phyloP scores from a whole-genome alignment of 2,888 invertebrate genomes.

The Phortica magna region DNA sequence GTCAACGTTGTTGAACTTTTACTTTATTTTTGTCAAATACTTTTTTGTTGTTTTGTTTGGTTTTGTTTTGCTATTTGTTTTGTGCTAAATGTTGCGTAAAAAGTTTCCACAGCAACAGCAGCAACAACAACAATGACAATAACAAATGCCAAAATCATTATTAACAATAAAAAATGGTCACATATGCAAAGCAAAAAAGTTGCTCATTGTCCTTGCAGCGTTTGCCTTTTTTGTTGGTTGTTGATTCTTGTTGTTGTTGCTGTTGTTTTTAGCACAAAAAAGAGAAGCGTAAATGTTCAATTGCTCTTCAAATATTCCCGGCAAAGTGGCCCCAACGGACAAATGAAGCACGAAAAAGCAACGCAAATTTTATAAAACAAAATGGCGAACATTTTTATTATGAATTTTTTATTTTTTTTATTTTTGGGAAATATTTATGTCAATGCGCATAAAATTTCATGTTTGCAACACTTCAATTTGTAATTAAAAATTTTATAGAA shows the following conservation, averaged over 20 bases:
- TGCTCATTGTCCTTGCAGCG: constrained; percentile 1
- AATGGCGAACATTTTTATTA: neutral
- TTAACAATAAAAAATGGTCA: constrained; percentile 66
- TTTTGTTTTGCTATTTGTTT: constrained; percentile 20
- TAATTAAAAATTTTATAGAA: constrained; percentile 56
- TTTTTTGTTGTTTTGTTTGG: neutral
- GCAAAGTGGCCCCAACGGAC: constrained; percentile 40
- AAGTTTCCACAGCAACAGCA: constrained; percentile 11
- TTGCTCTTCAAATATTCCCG: constrained; percentile 20
- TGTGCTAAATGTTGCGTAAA: constrained; percentile 22
- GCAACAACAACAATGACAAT: too few species aligned
- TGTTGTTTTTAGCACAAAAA: neutral
- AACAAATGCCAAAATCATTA: neutral
- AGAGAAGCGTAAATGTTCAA: neutral
- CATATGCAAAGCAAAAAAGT: constrained; percentile 55
- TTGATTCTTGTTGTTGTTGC: too few species aligned
- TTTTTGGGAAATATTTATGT: neutral
- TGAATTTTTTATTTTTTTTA: constrained; percentile 32
- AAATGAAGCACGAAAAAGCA: constrained; percentile 38
- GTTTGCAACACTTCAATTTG: constrained; percentile 33
- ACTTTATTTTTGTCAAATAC: neutral
- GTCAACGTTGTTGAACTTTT: constrained; percentile 9
- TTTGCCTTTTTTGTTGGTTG: neutral
- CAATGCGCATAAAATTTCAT: constrained; percentile 46
- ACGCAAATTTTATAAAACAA: constrained; percentile 21